Evolutionary conservation across 2,797 vertebrate species (phyloP), one percentile per base, ranked within the genome.

Genomic region (Protosalanx chinensis): DNA sequence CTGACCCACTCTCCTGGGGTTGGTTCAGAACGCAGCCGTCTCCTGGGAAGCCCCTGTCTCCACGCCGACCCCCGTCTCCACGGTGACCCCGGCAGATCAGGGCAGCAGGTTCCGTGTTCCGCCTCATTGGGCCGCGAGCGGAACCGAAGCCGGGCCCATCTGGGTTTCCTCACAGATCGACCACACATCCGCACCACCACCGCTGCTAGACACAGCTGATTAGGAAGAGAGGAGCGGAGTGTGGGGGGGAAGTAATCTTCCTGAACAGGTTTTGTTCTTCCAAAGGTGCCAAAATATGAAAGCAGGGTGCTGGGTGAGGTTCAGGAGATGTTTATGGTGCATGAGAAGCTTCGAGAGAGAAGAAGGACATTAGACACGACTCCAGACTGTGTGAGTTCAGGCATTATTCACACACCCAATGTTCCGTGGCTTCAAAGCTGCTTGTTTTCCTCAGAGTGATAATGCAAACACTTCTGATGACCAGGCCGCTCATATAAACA

Each of bases 61-160:
- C 51, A 60, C 67, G 27, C 29, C 37, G 53, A 79, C 78, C 82
- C 81, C 68, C 27, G 29, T 73, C 68, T 68, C 68, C 69, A 80
- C 58, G 5, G 29, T 15, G 59, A 70, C 65, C 77, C 78, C 49
- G 33, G 70, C 73, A 81, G 62, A 58, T 70, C 71, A 72, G 69
- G 62, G 73, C 35, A 18, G 30, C 67, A 67, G 76, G 68, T 61
- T 67, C 68, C 33, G 64, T 0, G 1, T 68, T 85, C 78, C 71
- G 83, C 68, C 79, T 87, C 82, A 76, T 78, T 72, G 73, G 70
- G 65, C 68, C 71, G 72, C 5, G 0, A 69, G 77, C 79, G 51
- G 74, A 72, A 77, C 49, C 72, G 51, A 32, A 81, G 66, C 75
- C 35, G 53, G 59, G 60, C 61, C 58, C 64, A 66, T 33, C 16